These are phyloP conservation scores for Pygmarrhopalites habei DNA, from an alignment of 1,140 invertebrate species.

Conservation along the genomic window DNA sequence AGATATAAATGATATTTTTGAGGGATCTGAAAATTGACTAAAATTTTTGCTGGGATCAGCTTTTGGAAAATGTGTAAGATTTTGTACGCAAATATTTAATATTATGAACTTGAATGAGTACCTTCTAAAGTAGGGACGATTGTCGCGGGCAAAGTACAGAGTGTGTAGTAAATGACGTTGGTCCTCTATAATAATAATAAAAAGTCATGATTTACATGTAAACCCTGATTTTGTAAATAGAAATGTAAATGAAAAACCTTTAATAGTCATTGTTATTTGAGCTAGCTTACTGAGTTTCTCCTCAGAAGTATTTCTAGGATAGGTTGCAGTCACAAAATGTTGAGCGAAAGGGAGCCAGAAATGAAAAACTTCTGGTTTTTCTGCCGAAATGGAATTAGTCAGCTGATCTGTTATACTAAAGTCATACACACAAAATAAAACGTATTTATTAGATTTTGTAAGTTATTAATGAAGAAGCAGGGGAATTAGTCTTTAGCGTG, in stretches of 20 bases:
- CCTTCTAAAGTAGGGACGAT: conserved; percentile 31
- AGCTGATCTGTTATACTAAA: conserved; percentile 31
- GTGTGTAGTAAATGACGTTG: conserved; percentile 19
- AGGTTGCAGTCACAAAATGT: conserved; percentile 66
- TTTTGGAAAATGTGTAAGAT: no score
- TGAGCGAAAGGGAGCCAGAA: conserved; percentile 57
- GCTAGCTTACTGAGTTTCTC: conserved; percentile 52
- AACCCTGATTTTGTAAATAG: conserved; percentile 38
- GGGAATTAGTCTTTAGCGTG: no score
- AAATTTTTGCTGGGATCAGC: no score
- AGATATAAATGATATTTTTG: no score
- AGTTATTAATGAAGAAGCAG: no score
- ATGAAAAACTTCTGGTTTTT: conserved; percentile 54
- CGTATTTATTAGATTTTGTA: no score
- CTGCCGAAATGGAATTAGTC: conserved; percentile 32
- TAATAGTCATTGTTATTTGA: not conserved
- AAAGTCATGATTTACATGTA: conserved; percentile 26
- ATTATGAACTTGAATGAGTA: no score
- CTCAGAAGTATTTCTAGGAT: conserved; percentile 55
- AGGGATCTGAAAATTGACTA: no score
- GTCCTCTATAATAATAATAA: conserved; percentile 31
- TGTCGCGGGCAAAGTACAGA: conserved; percentile 24
- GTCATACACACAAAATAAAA: no score
- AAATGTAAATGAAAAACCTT: conserved; percentile 28
- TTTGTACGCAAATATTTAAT: no score